Evolutionary conservation across 2,888 invertebrate species (phyloP).

Genomic region (Ophion ventricosus): DNA sequence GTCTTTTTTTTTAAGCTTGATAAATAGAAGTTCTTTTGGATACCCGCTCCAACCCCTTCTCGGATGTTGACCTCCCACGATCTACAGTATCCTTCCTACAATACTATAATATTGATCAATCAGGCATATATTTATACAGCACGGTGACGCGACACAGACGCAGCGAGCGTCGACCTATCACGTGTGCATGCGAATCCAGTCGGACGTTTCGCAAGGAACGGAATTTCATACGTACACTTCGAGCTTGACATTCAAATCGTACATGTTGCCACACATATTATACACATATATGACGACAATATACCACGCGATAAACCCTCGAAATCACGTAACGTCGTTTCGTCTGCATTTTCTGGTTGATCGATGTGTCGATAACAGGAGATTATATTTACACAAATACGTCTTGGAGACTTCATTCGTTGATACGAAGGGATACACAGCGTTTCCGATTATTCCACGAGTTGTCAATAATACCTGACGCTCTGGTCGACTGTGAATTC

Average conservation of each 20-base stretch:
- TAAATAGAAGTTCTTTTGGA: not conserved
- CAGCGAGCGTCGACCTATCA: constrained; percentile 15
- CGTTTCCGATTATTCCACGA: constrained; percentile 27
- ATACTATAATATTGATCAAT: constrained; percentile 17
- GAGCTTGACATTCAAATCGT: not conserved
- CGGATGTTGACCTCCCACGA: not conserved
- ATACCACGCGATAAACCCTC: constrained; percentile 24
- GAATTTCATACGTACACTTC: constrained; percentile 14
- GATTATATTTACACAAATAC: constrained; percentile 21
- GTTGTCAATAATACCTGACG: constrained; percentile 5
- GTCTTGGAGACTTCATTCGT: constrained; percentile 27
- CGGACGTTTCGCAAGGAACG: constrained; percentile 14
- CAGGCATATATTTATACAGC: not conserved
- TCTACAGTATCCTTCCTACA: not conserved
- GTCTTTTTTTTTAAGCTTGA: not conserved
- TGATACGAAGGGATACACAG: constrained; percentile 34
- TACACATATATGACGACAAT: not conserved
- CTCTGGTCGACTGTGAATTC: no score
- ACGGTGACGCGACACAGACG: not conserved
- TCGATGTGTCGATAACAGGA: constrained; percentile 59
- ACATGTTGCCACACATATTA: not conserved
- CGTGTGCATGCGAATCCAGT: constrained; percentile 11
- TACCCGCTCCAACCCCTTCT: not conserved
- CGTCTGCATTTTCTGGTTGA: constrained; percentile 50
- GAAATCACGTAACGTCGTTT: constrained; percentile 40